Percentiles rank a stretch among this genome's conserved stretches.
Conservation (phyloP, 1,140 invertebrate species). For the Phortica variegata region DNA sequence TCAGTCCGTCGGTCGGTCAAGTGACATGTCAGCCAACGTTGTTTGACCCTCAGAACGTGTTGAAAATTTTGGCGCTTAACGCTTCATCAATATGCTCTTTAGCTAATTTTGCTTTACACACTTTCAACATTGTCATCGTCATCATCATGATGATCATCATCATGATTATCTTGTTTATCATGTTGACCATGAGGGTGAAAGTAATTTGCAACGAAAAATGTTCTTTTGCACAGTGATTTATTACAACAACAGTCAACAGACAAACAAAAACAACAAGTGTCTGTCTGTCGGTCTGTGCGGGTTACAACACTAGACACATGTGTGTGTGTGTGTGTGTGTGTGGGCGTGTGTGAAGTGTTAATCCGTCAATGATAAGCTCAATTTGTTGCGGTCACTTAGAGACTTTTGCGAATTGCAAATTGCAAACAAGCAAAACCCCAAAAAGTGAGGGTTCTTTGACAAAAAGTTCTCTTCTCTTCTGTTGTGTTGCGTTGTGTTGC, state of each 20-base stretch:
- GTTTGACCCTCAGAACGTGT: no score
- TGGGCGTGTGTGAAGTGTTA: conserved; percentile 48
- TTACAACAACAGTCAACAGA: neutral
- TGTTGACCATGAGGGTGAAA: no score
- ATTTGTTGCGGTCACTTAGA: conserved; percentile 51
- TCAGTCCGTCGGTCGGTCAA: conserved; percentile 20
- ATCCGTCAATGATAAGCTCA: conserved; percentile 55
- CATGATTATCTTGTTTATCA: neutral
- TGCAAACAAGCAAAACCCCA: conserved; percentile 5
- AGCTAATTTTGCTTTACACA: conserved; percentile 45
- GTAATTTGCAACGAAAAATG: no score
- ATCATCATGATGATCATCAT: neutral
- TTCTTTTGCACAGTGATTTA: no score
- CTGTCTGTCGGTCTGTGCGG: no score
- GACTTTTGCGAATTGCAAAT: no score
- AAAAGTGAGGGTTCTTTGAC: conserved; percentile 5
- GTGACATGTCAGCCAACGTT: conserved; percentile 4
- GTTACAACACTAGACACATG: neutral
- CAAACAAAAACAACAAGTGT: conserved; percentile 30
- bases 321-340: conserved; percentile 7
- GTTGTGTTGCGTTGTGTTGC: no score
- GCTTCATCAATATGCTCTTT: conserved; percentile 53
- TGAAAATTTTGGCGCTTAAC: conserved; percentile 31
- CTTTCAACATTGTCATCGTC: no score
- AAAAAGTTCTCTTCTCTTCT: no score